Conservation (phyloP, 2,797 vertebrate genomes). For the Acanthiza pusilla region DNA sequence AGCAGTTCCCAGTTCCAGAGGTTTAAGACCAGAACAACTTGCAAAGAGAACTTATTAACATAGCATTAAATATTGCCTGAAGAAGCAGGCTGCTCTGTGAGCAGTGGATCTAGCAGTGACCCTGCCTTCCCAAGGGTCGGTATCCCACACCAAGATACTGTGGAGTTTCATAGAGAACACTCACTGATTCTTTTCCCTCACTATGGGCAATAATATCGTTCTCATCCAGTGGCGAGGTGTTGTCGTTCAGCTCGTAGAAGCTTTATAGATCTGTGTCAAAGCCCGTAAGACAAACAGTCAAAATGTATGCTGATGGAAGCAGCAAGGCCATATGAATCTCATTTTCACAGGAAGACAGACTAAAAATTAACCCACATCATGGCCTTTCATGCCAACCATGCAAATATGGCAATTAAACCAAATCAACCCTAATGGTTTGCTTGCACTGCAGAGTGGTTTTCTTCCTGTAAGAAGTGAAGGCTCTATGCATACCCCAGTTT, state of each 20-base stretch:
- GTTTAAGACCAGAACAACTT: not conserved
- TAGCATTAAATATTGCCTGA: not conserved
- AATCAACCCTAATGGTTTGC: not conserved
- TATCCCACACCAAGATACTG: not conserved
- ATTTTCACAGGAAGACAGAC: not conserved
- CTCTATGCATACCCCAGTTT: not conserved
- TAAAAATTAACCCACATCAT: not conserved
- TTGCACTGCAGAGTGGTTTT: not conserved
- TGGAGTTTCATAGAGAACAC: not conserved
- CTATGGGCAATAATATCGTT: accelerated
- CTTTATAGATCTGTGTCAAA: not conserved
- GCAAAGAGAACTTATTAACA: not conserved
- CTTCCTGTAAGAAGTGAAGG: not conserved
- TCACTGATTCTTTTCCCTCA: not conserved
- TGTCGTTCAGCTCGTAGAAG: not conserved
- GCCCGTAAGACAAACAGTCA: not conserved
- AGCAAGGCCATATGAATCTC: not conserved
- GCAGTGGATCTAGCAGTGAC: not conserved
- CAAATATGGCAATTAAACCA: not conserved
- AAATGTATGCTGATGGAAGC: not conserved
- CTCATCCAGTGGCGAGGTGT: not conserved
- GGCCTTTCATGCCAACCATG: not conserved
- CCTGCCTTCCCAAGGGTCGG: not conserved
- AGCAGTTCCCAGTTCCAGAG: not conserved
- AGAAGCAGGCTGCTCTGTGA: not conserved